phyloP scores from a whole-genome alignment of 2,113 vertebrate genomes.

The Gorsachius goisagi region DNA sequence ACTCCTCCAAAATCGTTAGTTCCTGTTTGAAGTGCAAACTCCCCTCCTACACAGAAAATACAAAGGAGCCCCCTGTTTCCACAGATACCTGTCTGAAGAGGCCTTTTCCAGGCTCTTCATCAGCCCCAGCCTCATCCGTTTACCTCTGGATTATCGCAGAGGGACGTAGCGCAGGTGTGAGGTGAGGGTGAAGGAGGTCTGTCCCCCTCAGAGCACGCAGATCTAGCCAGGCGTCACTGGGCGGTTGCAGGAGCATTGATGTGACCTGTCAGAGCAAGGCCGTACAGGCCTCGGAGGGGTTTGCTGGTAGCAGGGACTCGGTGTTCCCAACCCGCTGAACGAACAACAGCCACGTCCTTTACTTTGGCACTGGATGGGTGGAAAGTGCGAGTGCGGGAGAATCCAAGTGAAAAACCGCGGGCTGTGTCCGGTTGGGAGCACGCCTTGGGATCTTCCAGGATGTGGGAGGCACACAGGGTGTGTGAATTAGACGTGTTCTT shows the following conservation, averaged over 20 bases:
- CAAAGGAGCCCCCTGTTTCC: not conserved
- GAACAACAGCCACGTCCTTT: not conserved
- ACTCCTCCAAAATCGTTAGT: not conserved
- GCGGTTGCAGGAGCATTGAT: not conserved
- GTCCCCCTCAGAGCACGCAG: not conserved
- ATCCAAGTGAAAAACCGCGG: not conserved
- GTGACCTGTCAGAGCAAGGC: not conserved
- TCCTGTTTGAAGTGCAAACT: not conserved
- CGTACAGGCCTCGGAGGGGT: accelerated
- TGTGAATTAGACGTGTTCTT: not conserved
- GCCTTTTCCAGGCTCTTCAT: not conserved
- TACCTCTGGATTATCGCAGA: not conserved
- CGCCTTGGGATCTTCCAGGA: not conserved
- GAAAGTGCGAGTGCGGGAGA: not conserved
- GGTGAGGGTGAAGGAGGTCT: too few relatives aligned
- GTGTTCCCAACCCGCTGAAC: accelerated
- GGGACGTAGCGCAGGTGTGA: accelerated
- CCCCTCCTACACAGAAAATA: not conserved
- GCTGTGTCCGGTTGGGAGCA: not conserved
- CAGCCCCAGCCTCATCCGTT: not conserved
- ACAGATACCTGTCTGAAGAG: not conserved
- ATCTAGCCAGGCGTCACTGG: too few relatives aligned
- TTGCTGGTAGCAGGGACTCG: not conserved
- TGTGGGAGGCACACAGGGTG: not conserved
- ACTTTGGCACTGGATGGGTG: not conserved